Base-by-base conservation (phyloP, 2,888 invertebrate genomes). In the Tanypteryx hageni region DNA sequence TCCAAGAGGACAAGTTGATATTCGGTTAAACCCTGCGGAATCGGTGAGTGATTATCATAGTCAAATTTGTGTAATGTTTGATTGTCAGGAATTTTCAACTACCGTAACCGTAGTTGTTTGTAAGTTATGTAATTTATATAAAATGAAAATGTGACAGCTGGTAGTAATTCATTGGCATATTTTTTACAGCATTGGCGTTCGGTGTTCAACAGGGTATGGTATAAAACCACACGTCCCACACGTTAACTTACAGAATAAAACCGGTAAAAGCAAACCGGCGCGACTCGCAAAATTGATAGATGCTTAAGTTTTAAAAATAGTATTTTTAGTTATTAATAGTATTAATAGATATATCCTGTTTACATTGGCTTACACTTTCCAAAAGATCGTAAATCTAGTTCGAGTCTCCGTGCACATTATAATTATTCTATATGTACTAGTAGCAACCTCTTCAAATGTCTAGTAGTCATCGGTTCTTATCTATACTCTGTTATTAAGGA, bases 121-220 rank as follows among this genome's bases (percentile, higher is more conserved):
- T 27, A 14, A 76, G 11, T 76, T 76, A 5, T 76, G 9, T 16
- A 76, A 22, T 76, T 76, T 76, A 13, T 22, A 22, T 27, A 8
- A 76, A 76, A 22, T 5, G 3, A 7, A 76, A 22, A 76, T 76
- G 13, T 76, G 27, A 3, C 8, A 13, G 10, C 27, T 76, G 11
- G 3, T 8, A 7, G 22, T 27, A 27, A 9, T 76, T 10, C 2
- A 76, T 76, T 76, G 93, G 10, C 95, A 95, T 64, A 82, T 85
- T 93, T 95, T 16, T 95, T 95, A 18, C 95, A 97, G 44, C 96
- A 96, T 94, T 96, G 96, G 96, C 94, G 95, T 92, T 94, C 95
- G 94, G 95, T 96, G 93, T 96, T 96, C 94, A 95, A 95, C 93
- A 96, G 96, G 96, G 96, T 96, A 95, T 93, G 93, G 93, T 44